Base-by-base conservation (phyloP, 2,888 invertebrate genomes). In the Unio delphinus region DNA sequence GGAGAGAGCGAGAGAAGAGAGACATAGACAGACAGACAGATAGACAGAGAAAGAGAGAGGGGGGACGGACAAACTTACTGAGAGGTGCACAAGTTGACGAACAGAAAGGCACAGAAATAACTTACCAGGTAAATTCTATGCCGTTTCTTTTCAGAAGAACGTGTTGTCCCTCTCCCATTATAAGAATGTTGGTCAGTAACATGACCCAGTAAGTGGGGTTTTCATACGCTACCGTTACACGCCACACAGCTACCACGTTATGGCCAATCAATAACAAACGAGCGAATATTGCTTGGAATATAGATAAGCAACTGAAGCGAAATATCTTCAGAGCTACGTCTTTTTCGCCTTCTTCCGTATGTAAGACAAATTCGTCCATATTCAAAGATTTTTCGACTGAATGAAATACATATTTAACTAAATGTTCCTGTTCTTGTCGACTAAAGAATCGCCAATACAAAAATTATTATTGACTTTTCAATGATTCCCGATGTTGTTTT, bases 61-160 rank as follows among this genome's bases (percentile, higher is more conserved):
- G 23, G 23, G 23, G 23, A 23, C 28, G 23, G 34, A 63, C 26
- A 17, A 54, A 56, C 11, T 45, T 45, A 60, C 4, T 55, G n/a
- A 62, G 5, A 30, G 28, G 66, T 26, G 11, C 28, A 54, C 11
- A 55, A 57, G 45, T 45, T 5, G 18, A n/a, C 15, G 30, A 62
- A 72, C 17, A 69, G 64, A 68, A 54, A 59, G 58, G 59, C 54
- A 60, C 18, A 66, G 45, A 55, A 28, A 55, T 45, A 55, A 75
- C 82, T 72, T 70, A 83, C 83, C 96, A 96, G 91, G 96, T 96
- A 94, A 96, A 95, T 90, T 97, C 97, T 84, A 96, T 95, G 81
- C 94, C 96, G 76, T 95, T 94, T 87, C 96, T 95, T 78, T 96
- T 95, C 23, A 95, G 94, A 54, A 97, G 91, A 0, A 96, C 96